Percentiles rank a stretch among this genome's conserved stretches.
Conservation (phyloP, 2,113 vertebrate genomes). For the Gila orcuttii region DNA sequence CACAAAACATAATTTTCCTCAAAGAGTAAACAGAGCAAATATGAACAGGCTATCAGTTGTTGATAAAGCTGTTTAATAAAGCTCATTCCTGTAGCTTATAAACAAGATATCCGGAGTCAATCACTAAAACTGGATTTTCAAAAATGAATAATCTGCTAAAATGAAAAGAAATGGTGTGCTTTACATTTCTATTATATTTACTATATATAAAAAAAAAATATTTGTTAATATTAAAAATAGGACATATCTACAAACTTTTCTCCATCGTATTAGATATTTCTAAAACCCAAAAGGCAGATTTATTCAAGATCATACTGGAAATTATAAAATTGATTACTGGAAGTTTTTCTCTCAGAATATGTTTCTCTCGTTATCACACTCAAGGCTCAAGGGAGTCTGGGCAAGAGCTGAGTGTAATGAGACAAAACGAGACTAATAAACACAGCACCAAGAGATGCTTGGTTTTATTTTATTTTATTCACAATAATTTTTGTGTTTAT, state of each 20-base stretch:
- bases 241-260: not conserved
- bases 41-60: not conserved
- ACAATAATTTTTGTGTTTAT: conserved; percentile 16
- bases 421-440: conserved; percentile 34
- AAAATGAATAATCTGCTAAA: not conserved
- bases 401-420: conserved; percentile 28
- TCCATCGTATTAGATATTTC: not conserved
- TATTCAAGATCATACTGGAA: conserved; percentile 9
- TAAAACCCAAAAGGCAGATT: conserved; percentile 20
- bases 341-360: conserved; percentile 29
- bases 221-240: not conserved
- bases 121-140: not conserved
- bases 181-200: not conserved
- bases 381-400: conserved; percentile 29
- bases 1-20: too few relatives aligned
- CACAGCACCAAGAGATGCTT: conserved; percentile 17
- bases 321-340: conserved; percentile 31
- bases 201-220: not conserved
- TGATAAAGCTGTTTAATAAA: not conserved
- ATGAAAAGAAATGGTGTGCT: not conserved
- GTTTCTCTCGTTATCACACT: conserved; percentile 12
- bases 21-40: not conserved
- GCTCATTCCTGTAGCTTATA: not conserved
- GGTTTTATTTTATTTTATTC: too few relatives aligned
- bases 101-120: not conserved